Conservation (phyloP, 2,888 invertebrate genomes). For the Nemurella pictetii region DNA sequence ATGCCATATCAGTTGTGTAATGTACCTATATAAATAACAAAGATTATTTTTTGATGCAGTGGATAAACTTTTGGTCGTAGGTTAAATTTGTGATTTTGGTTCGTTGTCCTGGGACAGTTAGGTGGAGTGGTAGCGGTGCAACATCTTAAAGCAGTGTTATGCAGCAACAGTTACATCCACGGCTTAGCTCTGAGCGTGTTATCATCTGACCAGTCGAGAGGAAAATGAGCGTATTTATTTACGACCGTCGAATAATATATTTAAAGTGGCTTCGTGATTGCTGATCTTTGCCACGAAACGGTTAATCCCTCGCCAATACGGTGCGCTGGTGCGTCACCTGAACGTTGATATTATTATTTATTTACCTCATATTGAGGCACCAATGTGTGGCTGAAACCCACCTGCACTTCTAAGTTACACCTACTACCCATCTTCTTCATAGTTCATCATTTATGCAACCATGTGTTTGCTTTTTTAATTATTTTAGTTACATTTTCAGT, state of each 20-base stretch:
- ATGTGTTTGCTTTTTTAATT: not conserved
- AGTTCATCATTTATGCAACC: not conserved
- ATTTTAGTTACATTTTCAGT: not conserved
- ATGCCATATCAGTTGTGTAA: not conserved
- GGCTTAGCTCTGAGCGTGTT: not conserved
- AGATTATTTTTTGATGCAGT: not conserved
- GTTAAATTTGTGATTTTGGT: not conserved
- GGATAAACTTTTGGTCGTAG: not conserved
- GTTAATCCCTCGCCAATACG: not conserved
- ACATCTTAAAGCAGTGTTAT: not conserved
- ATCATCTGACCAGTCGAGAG: not conserved
- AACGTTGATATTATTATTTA: not conserved
- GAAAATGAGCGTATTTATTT: not conserved
- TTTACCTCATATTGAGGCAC: not conserved
- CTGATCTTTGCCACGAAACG: not conserved
- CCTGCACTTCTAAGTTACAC: too few relatives aligned
- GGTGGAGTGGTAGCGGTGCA: not conserved
- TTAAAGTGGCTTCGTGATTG: not conserved
- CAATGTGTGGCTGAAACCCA: not conserved
- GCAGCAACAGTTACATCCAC: not conserved
- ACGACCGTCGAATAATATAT: not conserved
- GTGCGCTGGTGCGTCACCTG: not conserved
- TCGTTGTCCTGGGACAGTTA: not conserved
- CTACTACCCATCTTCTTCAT: not conserved
- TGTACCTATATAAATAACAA: not conserved